Percentiles rank a stretch among this genome's conserved stretches.
Conservation (phyloP, 2,113 vertebrate species). For the Camelus bactrianus region DNA sequence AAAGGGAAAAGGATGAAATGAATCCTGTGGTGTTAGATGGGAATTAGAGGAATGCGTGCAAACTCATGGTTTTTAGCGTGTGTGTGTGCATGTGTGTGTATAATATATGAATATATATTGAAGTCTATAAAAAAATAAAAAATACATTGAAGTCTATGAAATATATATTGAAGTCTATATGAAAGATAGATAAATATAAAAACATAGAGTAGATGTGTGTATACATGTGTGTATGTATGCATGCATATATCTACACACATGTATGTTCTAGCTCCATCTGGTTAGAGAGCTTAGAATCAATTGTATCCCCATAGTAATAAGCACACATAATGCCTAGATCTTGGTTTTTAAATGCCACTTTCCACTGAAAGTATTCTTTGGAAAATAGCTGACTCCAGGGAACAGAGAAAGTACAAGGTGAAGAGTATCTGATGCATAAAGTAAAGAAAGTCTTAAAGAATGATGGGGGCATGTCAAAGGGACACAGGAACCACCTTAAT, state of each 20-base stretch:
- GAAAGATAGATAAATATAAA: not conserved
- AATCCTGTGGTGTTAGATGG: not conserved
- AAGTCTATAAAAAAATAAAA: not conserved
- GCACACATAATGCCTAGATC: not conserved
- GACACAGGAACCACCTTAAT: not conserved
- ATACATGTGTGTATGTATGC: too few relatives aligned
- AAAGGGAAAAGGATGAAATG: not conserved
- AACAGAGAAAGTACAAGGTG: not conserved
- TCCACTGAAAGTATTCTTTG: not conserved
- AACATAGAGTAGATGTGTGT: not conserved
- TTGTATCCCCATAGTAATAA: not conserved
- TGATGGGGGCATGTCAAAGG: not conserved
- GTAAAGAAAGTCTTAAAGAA: not conserved
- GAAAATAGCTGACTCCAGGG: not conserved
- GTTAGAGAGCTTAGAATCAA: not conserved
- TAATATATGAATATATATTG: not conserved
- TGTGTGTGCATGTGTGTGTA: not conserved
- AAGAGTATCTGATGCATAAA: not conserved
- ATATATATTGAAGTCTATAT: not conserved
- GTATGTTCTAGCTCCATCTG: not conserved
- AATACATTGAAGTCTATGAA: not conserved
- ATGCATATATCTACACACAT: not conserved
- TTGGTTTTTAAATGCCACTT: conserved; percentile 31
- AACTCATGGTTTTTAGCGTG: not conserved
- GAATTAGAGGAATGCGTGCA: not conserved